Evolutionary conservation across 2,797 vertebrate species (phyloP), one percentile per base, ranked within the genome.

Genomic region (Propithecus perrieri): DNA sequence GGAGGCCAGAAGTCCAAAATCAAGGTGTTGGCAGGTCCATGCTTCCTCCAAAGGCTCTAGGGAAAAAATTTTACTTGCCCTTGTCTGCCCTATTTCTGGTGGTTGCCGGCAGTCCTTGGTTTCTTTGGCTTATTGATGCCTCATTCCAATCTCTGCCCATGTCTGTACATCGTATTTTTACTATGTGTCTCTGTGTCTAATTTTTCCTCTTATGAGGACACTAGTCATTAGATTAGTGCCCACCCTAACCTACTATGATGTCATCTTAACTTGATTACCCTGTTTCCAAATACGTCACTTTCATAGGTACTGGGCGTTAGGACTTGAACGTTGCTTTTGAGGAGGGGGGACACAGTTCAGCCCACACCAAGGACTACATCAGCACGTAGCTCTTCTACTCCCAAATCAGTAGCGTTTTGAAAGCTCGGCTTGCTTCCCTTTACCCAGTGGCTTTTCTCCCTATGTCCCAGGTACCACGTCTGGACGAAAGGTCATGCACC

Each of bases 401-500:
- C 85, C n/a, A 28, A 26, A 91, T 41, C 57, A 35, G 48, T 35
- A n/a, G 71, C 2, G 0, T 24, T 85, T 92, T 0, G 5, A 89
- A 93, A 92, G 86, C 85, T 88, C 79, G 53, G 3, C 0, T 61
- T 91, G 94, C 76, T 4, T 95, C 92, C 69, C 67, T 92, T 93
- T 30, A 7, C 0, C 83, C 91, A 53, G 0, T 92, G 91, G 41
- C 48, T 14, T 92, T 97, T 92, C 12, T 97, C 75, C 96, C 3
- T 96, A 79, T 96, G 35, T 78, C 78, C 88, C 72, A 98, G 99
- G 99, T 99, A 99, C 97, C 99, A 99, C 0, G 99, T 99, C 96
- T 99, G 99, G 99, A 99, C 99, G 0, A 99, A 99, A 99, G 99
- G 99, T 90, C 99, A 99, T 0, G 99, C 99, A 8, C 99, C 99